phyloP scores from a whole-genome alignment of 2,113 vertebrate genomes.

The Perccottus glenii region DNA sequence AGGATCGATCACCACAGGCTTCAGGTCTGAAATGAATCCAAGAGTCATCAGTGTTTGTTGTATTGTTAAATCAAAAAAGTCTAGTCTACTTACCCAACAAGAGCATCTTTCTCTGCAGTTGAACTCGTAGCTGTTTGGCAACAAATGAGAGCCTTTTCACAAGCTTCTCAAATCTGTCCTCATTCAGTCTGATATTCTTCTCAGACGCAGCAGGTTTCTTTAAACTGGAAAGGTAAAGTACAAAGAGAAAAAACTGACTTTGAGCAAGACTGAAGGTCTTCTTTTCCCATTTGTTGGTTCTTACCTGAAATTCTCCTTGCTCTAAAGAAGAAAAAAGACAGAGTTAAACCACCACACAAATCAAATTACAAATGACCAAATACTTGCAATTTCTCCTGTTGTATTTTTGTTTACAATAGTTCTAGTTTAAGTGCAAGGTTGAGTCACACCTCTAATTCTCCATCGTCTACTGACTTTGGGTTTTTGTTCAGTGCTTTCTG shows the following conservation, averaged over 20 bases:
- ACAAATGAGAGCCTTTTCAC: constrained; percentile 68
- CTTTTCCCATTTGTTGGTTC: background rate
- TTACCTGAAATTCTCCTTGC: constrained; percentile 65
- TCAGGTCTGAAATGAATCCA: constrained; percentile 51
- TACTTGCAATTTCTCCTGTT: too few relatives aligned
- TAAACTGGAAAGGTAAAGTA: constrained; percentile 34
- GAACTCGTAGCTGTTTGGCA: constrained; percentile 64
- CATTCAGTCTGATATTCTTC: constrained; percentile 66
- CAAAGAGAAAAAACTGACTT: background rate
- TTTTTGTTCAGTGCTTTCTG: constrained; percentile 39
- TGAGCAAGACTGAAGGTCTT: background rate
- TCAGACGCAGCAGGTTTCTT: constrained; percentile 67
- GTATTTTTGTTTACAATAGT: too few relatives aligned
- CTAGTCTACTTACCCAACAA: constrained; percentile 64
- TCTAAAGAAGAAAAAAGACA: constrained; percentile 55
- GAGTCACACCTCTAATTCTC: constrained; percentile 34
- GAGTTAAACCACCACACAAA: too few relatives aligned
- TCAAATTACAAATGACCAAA: too few relatives aligned
- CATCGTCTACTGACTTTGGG: background rate
- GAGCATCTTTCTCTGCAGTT: constrained; percentile 75
- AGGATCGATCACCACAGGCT: constrained; percentile 61
- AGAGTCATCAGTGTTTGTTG: background rate
- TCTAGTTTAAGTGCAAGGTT: too few relatives aligned
- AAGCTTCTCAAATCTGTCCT: constrained; percentile 69
- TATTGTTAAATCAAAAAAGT: too few relatives aligned